phyloP scores from a whole-genome alignment of 2,888 invertebrate genomes.

The Prosopocoilus inquinatus region DNA sequence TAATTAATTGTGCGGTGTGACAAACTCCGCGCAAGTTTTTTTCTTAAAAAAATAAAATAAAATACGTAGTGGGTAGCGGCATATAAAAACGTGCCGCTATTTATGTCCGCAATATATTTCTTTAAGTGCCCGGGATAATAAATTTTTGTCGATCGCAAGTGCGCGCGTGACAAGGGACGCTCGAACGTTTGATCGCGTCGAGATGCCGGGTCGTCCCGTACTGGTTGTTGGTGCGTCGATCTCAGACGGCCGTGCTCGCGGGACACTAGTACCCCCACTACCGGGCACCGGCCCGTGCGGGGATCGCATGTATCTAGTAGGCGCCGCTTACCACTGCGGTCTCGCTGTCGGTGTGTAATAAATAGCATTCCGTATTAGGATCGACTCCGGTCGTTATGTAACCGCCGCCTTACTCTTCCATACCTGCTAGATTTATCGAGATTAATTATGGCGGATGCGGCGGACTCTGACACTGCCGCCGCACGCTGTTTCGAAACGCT shows the following conservation, averaged over 20 bases:
- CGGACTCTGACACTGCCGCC: too few relatives aligned
- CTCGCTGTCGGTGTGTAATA: slow-evolving; percentile 33
- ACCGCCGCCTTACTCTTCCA: slow-evolving; percentile 9
- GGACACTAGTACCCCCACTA: slow-evolving; percentile 36
- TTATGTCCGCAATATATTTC: too few relatives aligned
- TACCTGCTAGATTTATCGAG: slow-evolving; percentile 5
- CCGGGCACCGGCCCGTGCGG: slow-evolving; percentile 42
- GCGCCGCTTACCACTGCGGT: slow-evolving; percentile 38
- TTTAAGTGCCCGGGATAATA: too few relatives aligned
- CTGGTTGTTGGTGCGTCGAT: slow-evolving; percentile 42
- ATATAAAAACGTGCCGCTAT: neutral
- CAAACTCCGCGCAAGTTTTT: too few relatives aligned
- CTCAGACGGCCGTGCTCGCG: slow-evolving; percentile 41
- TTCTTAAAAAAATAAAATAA: neutral
- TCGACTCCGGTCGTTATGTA: slow-evolving; percentile 24
- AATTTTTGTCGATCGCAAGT: slow-evolving; percentile 8
- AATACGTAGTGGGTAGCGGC: slow-evolving; percentile 11
- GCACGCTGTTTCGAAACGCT: too few relatives aligned
- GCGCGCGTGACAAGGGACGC: slow-evolving; percentile 21
- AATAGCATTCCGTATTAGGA: slow-evolving; percentile 30
- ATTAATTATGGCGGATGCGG: neutral
- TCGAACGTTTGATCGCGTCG: slow-evolving; percentile 26
- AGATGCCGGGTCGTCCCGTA: slow-evolving; percentile 43
- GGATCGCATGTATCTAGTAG: slow-evolving; percentile 39
- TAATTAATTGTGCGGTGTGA: slow-evolving; percentile 3